A percentile compares a stretch with the other conserved stretches of the same genome.
Evolutionary conservation across 2,797 vertebrate species (phyloP).

Genomic region (Syngnathus acus): DNA sequence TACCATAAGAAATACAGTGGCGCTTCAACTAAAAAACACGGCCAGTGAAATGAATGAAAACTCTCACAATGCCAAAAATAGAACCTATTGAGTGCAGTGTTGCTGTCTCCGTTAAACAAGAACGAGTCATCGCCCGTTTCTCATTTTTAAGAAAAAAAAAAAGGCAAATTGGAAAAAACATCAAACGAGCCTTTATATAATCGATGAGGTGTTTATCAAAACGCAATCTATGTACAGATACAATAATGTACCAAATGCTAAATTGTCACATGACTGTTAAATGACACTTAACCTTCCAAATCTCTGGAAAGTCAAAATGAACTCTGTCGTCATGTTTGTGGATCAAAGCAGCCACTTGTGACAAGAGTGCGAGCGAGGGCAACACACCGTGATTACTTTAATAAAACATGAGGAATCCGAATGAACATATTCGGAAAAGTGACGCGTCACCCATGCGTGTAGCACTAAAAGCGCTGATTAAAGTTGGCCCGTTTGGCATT

Average conservation of each 20-base stretch:
- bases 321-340: constrained; percentile 46
- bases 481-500: constrained; percentile 75
- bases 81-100: no score
- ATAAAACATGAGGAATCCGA: constrained; percentile 73
- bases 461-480: constrained; percentile 64
- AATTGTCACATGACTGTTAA: neutral
- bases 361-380: constrained; percentile 51
- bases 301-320: constrained; percentile 13
- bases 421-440: constrained; percentile 66
- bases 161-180: no score
- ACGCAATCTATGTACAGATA: no score
- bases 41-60: no score
- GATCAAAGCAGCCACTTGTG: constrained; percentile 50
- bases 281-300: neutral
- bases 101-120: no score
- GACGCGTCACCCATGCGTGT: constrained; percentile 52
- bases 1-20: neutral
- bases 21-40: no score
- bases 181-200: no score
- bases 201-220: no score
- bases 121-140: no score
- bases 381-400: constrained; percentile 69
- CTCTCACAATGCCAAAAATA: no score
- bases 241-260: neutral
- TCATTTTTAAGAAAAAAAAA: no score